Evolutionary conservation across 92 coral and sea anemone genomes (phyloP), one percentile per base, ranked within the genome.

Genomic region (Parazoanthus swiftii): DNA sequence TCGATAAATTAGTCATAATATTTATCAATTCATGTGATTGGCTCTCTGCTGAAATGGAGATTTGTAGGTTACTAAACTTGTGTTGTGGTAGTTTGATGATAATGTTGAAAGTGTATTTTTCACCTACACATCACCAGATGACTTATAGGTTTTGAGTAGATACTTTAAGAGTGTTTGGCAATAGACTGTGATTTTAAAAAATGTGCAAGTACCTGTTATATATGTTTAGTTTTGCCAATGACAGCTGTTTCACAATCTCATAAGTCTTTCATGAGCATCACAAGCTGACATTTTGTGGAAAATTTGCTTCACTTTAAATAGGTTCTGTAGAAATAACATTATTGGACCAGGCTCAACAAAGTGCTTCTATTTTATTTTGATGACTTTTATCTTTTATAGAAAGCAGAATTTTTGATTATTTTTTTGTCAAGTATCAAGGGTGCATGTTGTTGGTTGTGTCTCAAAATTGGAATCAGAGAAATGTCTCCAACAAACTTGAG

Each of bases 201-300:
- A 82, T 82, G 78, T 84, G 66, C 65, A 46, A 84, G 79, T 84
- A 84, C 87, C 87, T 84, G 87, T 71, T 68, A 37, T 63, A 23
- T 11, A 54, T 71, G 87, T 71, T 71, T 71, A 71, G 67, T 48
- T 84, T 84, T 84, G 67, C 29, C 77, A 48, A 80, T 80, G 87
- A 46, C 87, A 84, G 87, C 87, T 84, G 87, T 84, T 72, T 73
- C 43, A 71, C 38, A n/a, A 35, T 35, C 87, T 84, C 87, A 84
- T 84, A 70, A 84, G 87, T 70, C 78, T 68, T 84, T 84, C 66
- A 84, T 84, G 87, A 84, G 87, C 87, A 71, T 84, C 79, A 71
- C 43, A 84, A 84, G 87, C 87, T 71, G 79, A 70, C 87, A 84
- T 84, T 84, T 84, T 70, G 87, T 84, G 58, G 59, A 71, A 68